Evolutionary conservation across 2,797 vertebrate species (phyloP), one percentile per base, ranked within the genome.

Genomic region (Tamandua tetradactyla): DNA sequence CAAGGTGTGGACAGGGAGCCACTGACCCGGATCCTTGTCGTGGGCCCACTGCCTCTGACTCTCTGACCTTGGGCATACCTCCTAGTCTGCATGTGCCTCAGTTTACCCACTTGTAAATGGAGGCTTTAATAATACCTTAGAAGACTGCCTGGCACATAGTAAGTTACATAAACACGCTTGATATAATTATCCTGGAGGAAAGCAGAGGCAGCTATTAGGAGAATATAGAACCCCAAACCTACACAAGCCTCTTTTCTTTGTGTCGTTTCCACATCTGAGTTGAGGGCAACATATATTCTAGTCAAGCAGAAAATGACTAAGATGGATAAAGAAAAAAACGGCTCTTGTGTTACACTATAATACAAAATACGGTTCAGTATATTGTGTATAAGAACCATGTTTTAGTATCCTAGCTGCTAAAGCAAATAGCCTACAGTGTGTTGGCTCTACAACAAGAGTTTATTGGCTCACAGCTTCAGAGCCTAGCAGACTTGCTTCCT

Each of bases 31-130:
- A 9, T 86, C 52, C 71, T 52, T 40, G 64, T 5, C 47, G 25
- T 90, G 40, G 17, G 20, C 74, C 59, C 82, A 83, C 52, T 15
- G 42, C 27, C 61, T 27, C 23, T 23, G 37, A 52, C 3, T 64
- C 1, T 32, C 32, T 62, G 55, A 49, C 23, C 81, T 59, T 44
- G 55, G 93, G 84, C 20, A 96, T 96, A 61, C 98, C 96, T 94
- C 27, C 87, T 82, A 23, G 40, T 20, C 35, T 82, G 12, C n/a
- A 55, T 88, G 9, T 57, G 13, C 12, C 47, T 68, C 20, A 30
- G 35, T 49, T 81, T 25, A 69, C 22, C 64, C 12, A 25, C 47
- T 32, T 89, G 35, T 49, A 84, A 72, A 35, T 62, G 17, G 52
- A 80, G n/a, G 22, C 42, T 75, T 40, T 44, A 69, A 57, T 84